A percentile compares a stretch with the other conserved stretches of the same genome.
Evolutionary conservation across 2,797 vertebrate genomes (phyloP).

Genomic region (Myioborus miniatus): DNA sequence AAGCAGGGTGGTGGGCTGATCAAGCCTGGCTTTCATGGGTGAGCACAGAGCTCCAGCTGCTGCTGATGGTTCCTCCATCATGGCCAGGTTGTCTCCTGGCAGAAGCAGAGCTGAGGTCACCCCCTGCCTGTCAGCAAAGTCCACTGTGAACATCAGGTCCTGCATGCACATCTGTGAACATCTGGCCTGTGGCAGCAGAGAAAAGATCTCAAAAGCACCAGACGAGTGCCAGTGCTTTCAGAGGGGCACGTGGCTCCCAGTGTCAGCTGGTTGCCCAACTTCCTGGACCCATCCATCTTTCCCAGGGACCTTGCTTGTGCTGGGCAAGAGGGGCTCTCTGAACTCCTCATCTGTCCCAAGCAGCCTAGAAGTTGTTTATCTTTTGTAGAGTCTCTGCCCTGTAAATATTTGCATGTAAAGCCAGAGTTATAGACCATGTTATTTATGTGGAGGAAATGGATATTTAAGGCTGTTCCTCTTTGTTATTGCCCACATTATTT

Average conservation of each 20-base stretch:
- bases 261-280: background rate
- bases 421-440: background rate
- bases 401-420: conserved; percentile 36
- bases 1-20: background rate
- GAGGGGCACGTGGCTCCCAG: rapidly evolving
- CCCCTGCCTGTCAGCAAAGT: background rate
- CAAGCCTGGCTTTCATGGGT: background rate
- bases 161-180: background rate
- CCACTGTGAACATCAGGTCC: background rate
- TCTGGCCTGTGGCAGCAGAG: background rate
- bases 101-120: background rate
- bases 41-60: background rate
- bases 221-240: background rate
- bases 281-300: background rate
- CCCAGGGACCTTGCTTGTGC: background rate
- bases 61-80: background rate
- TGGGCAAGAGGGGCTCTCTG: background rate
- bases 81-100: background rate
- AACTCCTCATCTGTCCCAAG: background rate
- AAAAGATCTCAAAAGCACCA: background rate
- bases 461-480: background rate
- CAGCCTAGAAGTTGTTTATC: background rate
- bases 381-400: background rate
- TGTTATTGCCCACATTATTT: background rate
- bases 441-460: background rate